Conservation (phyloP, 2,113 vertebrate species). For the Aptenodytes forsteri region DNA sequence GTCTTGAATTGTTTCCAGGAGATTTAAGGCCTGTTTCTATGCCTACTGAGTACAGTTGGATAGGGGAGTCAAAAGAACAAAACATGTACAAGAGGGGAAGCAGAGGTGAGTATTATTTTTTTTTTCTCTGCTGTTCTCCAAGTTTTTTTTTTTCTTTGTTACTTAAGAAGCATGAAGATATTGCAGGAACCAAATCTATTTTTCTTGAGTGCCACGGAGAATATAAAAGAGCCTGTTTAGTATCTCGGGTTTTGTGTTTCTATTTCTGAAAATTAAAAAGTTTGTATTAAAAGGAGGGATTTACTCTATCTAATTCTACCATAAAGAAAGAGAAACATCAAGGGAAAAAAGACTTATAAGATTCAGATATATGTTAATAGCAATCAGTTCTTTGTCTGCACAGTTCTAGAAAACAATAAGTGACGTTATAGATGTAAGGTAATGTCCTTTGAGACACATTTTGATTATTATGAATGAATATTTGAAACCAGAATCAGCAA, state of each 20-base stretch:
- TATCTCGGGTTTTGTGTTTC: not conserved
- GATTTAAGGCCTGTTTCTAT: constrained; percentile 87
- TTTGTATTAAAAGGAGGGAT: not conserved
- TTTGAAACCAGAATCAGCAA: not conserved
- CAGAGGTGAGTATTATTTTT: constrained; percentile 78
- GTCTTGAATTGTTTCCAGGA: constrained; percentile 81
- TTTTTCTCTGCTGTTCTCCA: not conserved
- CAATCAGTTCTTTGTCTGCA: not conserved
- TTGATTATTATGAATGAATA: not conserved
- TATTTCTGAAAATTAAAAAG: not conserved
- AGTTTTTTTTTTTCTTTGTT: not conserved
- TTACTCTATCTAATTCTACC: not conserved
- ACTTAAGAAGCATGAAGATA: not conserved
- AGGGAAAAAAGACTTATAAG: not conserved
- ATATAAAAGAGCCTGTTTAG: not conserved
- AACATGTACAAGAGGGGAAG: constrained; percentile 84
- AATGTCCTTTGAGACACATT: not conserved
- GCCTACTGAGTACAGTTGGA: constrained; percentile 84
- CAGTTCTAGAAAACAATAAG: not conserved
- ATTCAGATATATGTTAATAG: not conserved
- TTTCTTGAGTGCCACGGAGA: not conserved
- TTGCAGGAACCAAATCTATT: not conserved
- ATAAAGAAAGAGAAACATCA: not conserved
- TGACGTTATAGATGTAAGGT: not conserved
- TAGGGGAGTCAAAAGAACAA: constrained; percentile 85